Conservation (phyloP, 2,113 vertebrate genomes). For the Asarcornis scutulata region DNA sequence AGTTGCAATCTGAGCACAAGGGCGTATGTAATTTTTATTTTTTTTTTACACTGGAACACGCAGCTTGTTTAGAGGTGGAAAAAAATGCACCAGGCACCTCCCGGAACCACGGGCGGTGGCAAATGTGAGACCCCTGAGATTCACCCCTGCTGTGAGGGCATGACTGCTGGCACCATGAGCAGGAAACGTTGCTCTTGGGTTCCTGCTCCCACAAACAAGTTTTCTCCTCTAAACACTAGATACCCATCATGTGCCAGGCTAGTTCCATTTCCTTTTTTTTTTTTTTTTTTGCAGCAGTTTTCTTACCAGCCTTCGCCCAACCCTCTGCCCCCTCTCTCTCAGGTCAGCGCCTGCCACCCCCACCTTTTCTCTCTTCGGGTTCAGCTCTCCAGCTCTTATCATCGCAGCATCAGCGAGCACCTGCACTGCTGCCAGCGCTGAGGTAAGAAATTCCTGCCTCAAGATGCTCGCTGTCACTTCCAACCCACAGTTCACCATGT, state of each 20-base stretch:
- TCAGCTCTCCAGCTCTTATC: background rate
- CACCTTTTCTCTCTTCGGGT: background rate
- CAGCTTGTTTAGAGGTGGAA: background rate
- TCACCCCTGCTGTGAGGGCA: background rate
- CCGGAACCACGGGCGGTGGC: background rate
- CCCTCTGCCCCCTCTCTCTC: background rate
- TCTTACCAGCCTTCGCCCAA: background rate
- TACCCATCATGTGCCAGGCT: rapidly evolving
- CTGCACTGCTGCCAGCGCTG: background rate
- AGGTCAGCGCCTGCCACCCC: background rate
- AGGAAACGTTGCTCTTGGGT: background rate
- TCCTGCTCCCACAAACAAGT: rapidly evolving
- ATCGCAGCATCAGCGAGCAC: background rate
- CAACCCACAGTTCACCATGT: rapidly evolving
- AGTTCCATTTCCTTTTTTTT: background rate
- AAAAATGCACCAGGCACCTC: background rate
- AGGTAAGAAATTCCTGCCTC: background rate
- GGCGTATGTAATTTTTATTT: background rate
- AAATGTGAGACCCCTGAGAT: background rate
- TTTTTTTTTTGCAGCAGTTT: no score
- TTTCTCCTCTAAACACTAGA: background rate
- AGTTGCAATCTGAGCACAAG: background rate
- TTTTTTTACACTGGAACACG: background rate
- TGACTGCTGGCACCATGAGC: background rate
- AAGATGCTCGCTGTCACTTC: rapidly evolving